phyloP scores from a whole-genome alignment of 2,113 vertebrate genomes.

The Apteryx mantelli region DNA sequence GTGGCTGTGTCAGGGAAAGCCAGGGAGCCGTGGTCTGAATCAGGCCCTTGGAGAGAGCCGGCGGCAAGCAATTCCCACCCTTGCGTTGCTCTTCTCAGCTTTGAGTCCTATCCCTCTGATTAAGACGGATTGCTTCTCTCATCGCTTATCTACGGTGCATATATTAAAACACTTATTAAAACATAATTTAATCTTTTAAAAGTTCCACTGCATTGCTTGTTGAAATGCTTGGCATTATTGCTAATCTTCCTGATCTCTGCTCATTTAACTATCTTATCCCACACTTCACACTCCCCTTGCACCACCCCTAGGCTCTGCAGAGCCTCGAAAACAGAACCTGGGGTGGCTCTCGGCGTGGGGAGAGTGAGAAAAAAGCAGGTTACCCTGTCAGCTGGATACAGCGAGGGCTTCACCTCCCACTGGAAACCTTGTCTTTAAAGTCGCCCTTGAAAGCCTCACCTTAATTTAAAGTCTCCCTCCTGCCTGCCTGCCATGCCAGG shows the following conservation, averaged over 20 bases:
- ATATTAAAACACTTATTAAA: not conserved
- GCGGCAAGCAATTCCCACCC: fast-evolving
- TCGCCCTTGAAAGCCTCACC: too few relatives aligned
- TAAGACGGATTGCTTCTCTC: not conserved
- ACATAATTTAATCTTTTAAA: not conserved
- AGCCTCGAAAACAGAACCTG: too few relatives aligned
- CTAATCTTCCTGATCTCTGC: not conserved
- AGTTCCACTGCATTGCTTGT: not conserved
- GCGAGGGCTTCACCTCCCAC: too few relatives aligned
- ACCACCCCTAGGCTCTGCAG: too few relatives aligned
- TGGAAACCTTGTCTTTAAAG: too few relatives aligned
- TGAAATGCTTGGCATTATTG: not conserved
- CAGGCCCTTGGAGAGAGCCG: not conserved
- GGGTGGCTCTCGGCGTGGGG: too few relatives aligned
- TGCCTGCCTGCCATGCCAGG: too few relatives aligned
- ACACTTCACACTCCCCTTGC: fast-evolving
- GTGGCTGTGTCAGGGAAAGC: too few relatives aligned
- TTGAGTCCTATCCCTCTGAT: not conserved
- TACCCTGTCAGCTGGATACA: too few relatives aligned
- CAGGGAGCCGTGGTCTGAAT: not conserved
- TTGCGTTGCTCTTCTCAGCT: not conserved
- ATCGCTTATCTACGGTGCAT: not conserved
- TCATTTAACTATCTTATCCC: not conserved
- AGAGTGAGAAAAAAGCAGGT: too few relatives aligned
- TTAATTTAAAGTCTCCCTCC: too few relatives aligned